Conservation (phyloP, 1,140 invertebrate genomes). For the Fragariocoptes setiger region DNA sequence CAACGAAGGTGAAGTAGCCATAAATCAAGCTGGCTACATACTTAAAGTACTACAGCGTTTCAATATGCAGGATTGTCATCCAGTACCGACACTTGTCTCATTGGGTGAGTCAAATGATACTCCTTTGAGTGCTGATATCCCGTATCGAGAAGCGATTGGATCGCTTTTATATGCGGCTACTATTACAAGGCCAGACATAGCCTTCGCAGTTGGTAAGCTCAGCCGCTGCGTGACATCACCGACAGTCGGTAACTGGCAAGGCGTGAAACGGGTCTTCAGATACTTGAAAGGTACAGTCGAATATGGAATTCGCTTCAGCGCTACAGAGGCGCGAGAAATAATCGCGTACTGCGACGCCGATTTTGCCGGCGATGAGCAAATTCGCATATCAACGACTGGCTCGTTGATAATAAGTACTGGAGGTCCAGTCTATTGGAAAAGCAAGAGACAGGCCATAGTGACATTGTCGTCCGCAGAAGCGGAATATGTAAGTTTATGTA, state of each 20-base stretch:
- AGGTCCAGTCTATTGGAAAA: slow-evolving; percentile 13
- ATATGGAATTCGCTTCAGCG: slow-evolving; percentile 7
- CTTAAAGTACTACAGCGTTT: slow-evolving; percentile 9
- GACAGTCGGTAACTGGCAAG: slow-evolving; percentile 12
- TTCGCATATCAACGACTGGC: slow-evolving; percentile 2
- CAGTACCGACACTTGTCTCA: slow-evolving; percentile 13
- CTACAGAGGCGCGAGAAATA: not conserved
- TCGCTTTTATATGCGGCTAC: slow-evolving; percentile 17
- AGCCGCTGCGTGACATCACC: slow-evolving; percentile 16
- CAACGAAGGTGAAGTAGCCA: not conserved
- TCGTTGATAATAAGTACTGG: slow-evolving; percentile 11
- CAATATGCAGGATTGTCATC: slow-evolving; percentile 12
- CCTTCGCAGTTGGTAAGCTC: slow-evolving; percentile 17
- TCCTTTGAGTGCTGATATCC: slow-evolving; percentile 6
- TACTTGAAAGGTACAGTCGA: slow-evolving; percentile 12
- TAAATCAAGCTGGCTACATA: not conserved
- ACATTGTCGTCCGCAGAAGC: slow-evolving; percentile 15
- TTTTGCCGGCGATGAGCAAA: slow-evolving; percentile 4
- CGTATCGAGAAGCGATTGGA: slow-evolving; percentile 10
- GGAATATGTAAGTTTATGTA: slow-evolving; percentile 16
- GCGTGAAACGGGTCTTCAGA: slow-evolving; percentile 12
- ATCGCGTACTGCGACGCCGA: slow-evolving; percentile 5
- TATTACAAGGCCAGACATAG: slow-evolving; percentile 19
- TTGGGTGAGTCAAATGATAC: not conserved
- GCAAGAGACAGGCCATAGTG: slow-evolving; percentile 13